These are phyloP conservation scores for Semotilus atromaculatus DNA, from an alignment of 2,797 vertebrate genomes.

Conservation along the genomic window DNA sequence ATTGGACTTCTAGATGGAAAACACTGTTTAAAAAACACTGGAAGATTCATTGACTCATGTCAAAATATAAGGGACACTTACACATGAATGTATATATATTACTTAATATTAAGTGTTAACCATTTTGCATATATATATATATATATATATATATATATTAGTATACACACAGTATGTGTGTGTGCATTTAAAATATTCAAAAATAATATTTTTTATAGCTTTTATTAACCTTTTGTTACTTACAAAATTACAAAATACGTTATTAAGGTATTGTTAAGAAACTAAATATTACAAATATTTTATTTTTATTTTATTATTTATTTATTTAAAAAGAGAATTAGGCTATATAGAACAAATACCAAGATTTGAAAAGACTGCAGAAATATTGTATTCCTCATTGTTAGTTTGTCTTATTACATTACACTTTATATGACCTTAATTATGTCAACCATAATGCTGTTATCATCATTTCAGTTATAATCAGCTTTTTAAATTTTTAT, in stretches of 20 bases:
- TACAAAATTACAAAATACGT: too few relatives aligned
- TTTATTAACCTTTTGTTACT: too few relatives aligned
- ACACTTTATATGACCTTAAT: neutral
- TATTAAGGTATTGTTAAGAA: too few relatives aligned
- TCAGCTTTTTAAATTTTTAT: neutral
- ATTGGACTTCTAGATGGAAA: neutral
- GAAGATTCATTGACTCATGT: neutral
- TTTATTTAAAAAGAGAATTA: neutral
- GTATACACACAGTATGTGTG: too few relatives aligned
- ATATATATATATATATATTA: too few relatives aligned
- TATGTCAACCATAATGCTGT: neutral
- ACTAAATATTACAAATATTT: too few relatives aligned
- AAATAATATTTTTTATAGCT: too few relatives aligned
- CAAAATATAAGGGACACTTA: neutral
- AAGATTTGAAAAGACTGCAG: too few relatives aligned
- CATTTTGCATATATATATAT: too few relatives aligned
- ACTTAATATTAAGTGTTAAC: too few relatives aligned
- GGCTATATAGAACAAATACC: too few relatives aligned
- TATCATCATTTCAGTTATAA: neutral
- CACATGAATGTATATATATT: neutral
- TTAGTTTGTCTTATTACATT: neutral
- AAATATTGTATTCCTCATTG: neutral
- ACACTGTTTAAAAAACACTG: neutral
- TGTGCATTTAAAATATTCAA: too few relatives aligned
- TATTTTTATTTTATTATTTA: neutral